Base-by-base conservation (phyloP, 2,113 vertebrate species). In the Vanacampus margaritifer region DNA sequence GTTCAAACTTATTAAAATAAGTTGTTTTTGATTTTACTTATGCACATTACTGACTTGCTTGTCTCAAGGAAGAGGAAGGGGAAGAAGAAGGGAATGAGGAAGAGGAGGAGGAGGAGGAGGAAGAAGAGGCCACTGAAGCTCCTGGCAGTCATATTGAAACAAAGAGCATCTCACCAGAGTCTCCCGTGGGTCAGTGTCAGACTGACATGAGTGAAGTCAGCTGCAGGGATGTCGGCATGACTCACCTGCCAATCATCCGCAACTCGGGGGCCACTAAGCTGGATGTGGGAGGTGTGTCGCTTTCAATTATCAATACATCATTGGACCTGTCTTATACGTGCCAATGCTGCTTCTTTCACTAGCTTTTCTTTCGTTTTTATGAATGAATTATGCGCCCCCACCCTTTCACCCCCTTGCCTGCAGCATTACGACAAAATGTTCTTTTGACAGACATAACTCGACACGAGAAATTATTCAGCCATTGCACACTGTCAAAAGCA, bases 231-330 rank as follows among this genome's bases (percentile, higher is more conserved):
- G 6, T 88, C 26, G 88, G 86, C 62, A 78, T 94, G 79, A 90
- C 88, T 67, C 80, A 81, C 0, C 67, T 94, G 72, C 93, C 92
- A 5, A 66, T 75, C 79, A 87, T 94, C 74, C 84, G 68, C 2
- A 89, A 93, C 81, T 76, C 73, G 7, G 79, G 75, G 53, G 84
- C 93, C 77, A 91, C 87, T 17, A 88, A 78, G 3, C 84, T 94
- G 79, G 91, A 93, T 64, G 71, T 94, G 79, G 82, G 91, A 87
- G 93, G 93, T 94, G 67, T 72, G 79, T 81, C 63, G n/a, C 36
- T 28, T 39, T 13, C 26, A 32, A 32, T 32, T 28, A 26, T 13
- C 7, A 17, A 26, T 26, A 12, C 12, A 26, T 54, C 12, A 13
- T 54, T 12, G 23, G 11, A 28, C 23, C 10, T 12, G 12, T 24